These are phyloP conservation scores for Sapajus apella DNA, from an alignment of 2,113 vertebrate species.

Conservation along the genomic window DNA sequence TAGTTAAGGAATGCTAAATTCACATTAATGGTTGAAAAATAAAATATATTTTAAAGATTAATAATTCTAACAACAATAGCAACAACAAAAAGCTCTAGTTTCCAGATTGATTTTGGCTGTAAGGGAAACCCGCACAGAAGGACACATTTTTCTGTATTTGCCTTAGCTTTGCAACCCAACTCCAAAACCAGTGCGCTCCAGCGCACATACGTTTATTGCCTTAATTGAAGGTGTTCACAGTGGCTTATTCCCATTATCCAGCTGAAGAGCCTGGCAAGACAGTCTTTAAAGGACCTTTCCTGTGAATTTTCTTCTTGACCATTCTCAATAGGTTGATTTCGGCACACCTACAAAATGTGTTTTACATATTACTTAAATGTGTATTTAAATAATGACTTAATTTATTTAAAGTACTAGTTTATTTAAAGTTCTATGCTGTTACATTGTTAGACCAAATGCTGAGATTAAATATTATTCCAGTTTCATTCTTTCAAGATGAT, in stretches of 20 bases:
- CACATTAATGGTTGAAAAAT: background rate
- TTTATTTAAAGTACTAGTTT: background rate
- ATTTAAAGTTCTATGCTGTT: background rate
- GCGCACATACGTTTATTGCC: slow-evolving; percentile 87
- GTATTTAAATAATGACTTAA: background rate
- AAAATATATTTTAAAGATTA: background rate
- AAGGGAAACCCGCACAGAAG: slow-evolving; percentile 76
- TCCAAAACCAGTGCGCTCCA: slow-evolving; percentile 72
- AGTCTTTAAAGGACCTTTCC: slow-evolving; percentile 83
- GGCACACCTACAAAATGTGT: slow-evolving; percentile 81
- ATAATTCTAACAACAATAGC: background rate
- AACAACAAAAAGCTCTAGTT: background rate
- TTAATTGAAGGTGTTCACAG: slow-evolving; percentile 86
- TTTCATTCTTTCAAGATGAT: background rate
- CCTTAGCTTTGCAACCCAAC: background rate
- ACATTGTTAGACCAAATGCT: background rate
- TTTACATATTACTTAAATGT: slow-evolving; percentile 33
- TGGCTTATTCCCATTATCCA: slow-evolving; percentile 86
- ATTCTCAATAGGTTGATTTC: slow-evolving; percentile 76
- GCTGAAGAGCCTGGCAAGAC: slow-evolving; percentile 84
- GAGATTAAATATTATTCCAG: background rate
- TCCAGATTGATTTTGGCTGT: background rate
- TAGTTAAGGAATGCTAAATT: background rate
- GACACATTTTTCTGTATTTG: slow-evolving; percentile 25
- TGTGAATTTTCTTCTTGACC: slow-evolving; percentile 84